Conservation (phyloP, 2,888 invertebrate genomes). For the Cataglyphis albicans region DNA sequence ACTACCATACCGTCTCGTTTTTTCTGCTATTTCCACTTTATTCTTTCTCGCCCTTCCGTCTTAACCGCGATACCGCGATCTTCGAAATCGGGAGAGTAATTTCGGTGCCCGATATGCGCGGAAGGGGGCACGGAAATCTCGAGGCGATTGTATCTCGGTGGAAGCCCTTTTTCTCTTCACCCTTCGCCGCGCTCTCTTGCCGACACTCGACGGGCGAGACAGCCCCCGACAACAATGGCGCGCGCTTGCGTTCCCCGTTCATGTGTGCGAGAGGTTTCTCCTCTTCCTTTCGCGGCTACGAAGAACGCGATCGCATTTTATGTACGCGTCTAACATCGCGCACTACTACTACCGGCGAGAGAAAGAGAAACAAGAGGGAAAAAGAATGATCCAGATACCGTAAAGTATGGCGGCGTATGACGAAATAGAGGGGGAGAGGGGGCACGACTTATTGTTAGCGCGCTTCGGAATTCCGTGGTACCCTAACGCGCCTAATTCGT, state of each 20-base stretch:
- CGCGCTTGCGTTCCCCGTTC: conserved; percentile 18
- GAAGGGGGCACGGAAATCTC: conserved; percentile 14
- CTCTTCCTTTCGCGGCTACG: conserved; percentile 28
- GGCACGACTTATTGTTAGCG: conserved; percentile 19
- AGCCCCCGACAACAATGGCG: conserved; percentile 40
- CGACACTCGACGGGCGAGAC: conserved; percentile 6
- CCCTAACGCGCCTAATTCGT: conserved; percentile 39
- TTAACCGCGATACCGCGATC: not conserved
- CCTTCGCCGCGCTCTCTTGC: not conserved
- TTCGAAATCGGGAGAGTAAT: not conserved
- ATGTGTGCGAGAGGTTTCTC: conserved; percentile 20
- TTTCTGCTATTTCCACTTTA: not conserved
- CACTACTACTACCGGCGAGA: conserved; percentile 2
- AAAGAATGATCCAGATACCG: not conserved
- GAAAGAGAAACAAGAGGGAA: not conserved
- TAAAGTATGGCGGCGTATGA: conserved; percentile 43
- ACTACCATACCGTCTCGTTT: not conserved
- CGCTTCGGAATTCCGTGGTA: conserved; percentile 12
- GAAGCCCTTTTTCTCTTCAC: not conserved
- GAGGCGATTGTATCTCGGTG: conserved; percentile 10
- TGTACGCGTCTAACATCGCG: conserved; percentile 31
- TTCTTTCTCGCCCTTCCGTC: not conserved
- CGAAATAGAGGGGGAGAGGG: conserved; percentile 5
- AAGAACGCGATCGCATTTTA: conserved; percentile 35
- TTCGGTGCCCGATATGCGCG: not conserved